phyloP scores from a whole-genome alignment of 2,113 vertebrate species.

The Malurus elegans region DNA sequence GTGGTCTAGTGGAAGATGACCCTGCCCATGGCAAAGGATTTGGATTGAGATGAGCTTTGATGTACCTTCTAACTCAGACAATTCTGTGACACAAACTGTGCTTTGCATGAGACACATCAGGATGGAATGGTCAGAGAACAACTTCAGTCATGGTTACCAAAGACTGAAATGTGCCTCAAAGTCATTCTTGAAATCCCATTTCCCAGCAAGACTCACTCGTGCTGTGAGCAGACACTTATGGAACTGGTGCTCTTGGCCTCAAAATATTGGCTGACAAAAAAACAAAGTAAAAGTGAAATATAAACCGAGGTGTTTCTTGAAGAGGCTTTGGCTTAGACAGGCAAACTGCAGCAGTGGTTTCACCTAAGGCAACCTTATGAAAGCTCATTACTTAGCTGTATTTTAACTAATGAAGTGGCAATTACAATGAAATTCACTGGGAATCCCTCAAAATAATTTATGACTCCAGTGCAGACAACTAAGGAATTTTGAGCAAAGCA shows the following conservation, averaged over 20 bases:
- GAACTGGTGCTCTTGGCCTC: background rate
- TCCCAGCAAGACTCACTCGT: accelerated
- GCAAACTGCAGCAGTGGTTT: background rate
- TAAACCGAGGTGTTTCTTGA: background rate
- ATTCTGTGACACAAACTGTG: background rate
- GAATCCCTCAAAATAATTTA: background rate
- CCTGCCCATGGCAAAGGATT: background rate
- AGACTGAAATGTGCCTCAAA: background rate
- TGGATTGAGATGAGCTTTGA: background rate
- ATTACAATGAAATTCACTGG: background rate
- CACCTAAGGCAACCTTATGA: background rate
- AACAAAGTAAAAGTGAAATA: background rate
- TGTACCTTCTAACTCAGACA: background rate
- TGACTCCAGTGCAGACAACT: background rate
- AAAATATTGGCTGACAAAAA: background rate
- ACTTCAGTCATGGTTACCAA: accelerated
- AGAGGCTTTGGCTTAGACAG: background rate
- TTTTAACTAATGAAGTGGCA: background rate
- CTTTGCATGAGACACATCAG: background rate
- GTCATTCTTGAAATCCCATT: background rate
- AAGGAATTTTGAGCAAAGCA: background rate
- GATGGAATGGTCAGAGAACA: background rate
- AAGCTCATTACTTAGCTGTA: background rate
- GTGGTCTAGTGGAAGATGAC: background rate
- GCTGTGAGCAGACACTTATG: background rate